These are phyloP conservation scores for Tyto alba DNA, from an alignment of 2,113 vertebrate genomes.

Conservation along the genomic window DNA sequence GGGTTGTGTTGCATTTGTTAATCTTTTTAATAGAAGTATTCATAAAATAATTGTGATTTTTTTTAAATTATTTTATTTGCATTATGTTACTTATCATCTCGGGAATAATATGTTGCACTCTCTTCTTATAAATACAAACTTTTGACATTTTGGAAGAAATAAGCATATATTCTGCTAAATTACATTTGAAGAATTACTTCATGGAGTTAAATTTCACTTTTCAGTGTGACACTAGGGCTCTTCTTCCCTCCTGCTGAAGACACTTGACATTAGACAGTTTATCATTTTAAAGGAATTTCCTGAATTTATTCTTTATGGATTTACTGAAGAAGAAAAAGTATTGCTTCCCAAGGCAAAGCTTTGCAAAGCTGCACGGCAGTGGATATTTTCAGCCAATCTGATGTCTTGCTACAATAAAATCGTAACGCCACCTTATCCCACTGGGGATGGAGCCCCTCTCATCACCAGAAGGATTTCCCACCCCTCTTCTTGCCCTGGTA, in stretches of 20 bases:
- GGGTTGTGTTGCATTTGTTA: neutral
- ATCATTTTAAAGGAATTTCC: neutral
- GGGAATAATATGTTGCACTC: neutral
- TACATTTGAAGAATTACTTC: neutral
- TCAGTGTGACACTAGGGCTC: neutral
- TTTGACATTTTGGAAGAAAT: neutral
- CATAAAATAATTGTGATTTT: neutral
- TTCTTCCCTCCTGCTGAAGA: neutral
- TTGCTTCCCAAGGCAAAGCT: neutral
- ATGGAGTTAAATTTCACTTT: neutral
- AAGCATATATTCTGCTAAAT: neutral
- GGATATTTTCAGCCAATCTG: neutral
- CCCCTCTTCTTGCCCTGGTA: neutral
- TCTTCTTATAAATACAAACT: neutral
- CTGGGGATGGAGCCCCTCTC: neutral
- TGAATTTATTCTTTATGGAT: neutral
- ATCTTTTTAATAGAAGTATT: neutral
- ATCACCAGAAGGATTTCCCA: neutral
- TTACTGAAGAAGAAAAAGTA: neutral
- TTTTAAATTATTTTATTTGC: neutral
- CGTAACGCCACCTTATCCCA: neutral
- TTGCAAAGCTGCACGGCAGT: neutral
- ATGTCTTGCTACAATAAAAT: neutral
- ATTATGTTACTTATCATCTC: neutral
- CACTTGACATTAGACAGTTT: neutral